Evolutionary conservation across 1,140 invertebrate genomes (phyloP), one percentile per base, ranked within the genome.

Genomic region (Anadara kagoshimensis): DNA sequence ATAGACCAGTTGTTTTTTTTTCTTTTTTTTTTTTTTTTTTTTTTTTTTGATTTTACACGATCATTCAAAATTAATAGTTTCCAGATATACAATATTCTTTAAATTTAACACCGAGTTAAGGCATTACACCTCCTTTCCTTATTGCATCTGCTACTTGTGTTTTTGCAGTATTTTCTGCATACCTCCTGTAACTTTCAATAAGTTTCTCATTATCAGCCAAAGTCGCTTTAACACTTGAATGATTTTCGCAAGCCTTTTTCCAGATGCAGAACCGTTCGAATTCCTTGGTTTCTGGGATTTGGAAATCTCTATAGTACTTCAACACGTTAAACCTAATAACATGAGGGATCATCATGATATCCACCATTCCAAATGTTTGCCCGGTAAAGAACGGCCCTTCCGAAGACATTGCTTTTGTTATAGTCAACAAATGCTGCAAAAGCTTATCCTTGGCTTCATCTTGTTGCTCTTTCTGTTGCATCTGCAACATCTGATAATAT

Each of bases 371-470:
- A 64, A 79, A 79, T 12, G 71, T 7, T 14, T 71, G 24, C 12
- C 82, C 77, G 29, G 49, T 43, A 73, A 84, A 82, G 43, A 61
- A 84, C 5, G 80, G 80, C 10, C 80, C 82, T 44, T 71, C 64
- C 0, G 47, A 22, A n/a, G 54, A 59, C 73, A 83, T 83, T 14
- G 69, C 75, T 59, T 65, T 18, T 8, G 62, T 53, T 20, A 78
- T 53, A 4, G 51, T 56, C 18, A 58, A 47, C 2, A 84, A 20
- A 58, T 67, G 36, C 47, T 75, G 61, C 29, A 82, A 7, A 5
- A 81, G n/a, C 1, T 56, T 51, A 45, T 51, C 58, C 62, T 79
- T 76, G 1, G 57, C 75, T 64, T 80, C 70, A 41, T 78, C 69
- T 43, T 75, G 76, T 43, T 78, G 43, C 14, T 68, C 72, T 57